Evolutionary conservation across 2,113 vertebrate genomes (phyloP).

Genomic region (Myotis brandtii): DNA sequence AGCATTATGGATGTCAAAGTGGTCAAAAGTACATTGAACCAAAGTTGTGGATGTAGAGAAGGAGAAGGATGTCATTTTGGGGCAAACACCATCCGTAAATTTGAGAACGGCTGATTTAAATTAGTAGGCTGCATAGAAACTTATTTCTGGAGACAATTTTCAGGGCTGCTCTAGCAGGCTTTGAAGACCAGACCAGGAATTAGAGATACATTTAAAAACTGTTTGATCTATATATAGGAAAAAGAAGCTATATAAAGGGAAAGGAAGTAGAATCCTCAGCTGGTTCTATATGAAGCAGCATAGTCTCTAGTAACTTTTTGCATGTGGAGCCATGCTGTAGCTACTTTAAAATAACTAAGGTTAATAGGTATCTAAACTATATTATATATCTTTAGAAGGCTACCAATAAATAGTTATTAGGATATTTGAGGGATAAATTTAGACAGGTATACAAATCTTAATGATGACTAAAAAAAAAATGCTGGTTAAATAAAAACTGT

Average conservation of each 20-base stretch:
- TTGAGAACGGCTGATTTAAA: slow-evolving; percentile 71
- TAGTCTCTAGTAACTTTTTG: slow-evolving; percentile 46
- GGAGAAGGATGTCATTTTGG: slow-evolving; percentile 48
- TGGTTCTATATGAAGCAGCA: slow-evolving; percentile 48
- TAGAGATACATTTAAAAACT: slow-evolving; percentile 72
- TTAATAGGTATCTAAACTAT: slow-evolving; percentile 4
- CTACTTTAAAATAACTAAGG: slow-evolving; percentile 43
- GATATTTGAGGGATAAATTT: slow-evolving; percentile 35
- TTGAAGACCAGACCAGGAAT: slow-evolving; percentile 78
- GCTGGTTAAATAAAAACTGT: neutral
- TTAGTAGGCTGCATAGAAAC: slow-evolving; percentile 73
- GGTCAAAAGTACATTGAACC: neutral
- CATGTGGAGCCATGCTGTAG: neutral
- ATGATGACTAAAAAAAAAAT: neutral
- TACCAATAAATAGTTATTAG: neutral
- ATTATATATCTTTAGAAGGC: slow-evolving; percentile 13
- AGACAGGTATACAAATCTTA: neutral
- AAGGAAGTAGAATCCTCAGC: slow-evolving; percentile 63
- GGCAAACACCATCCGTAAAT: slow-evolving; percentile 43
- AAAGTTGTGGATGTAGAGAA: neutral
- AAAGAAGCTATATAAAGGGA: slow-evolving; percentile 71
- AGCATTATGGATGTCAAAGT: neutral
- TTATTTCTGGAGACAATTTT: slow-evolving; percentile 78
- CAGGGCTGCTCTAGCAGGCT: slow-evolving; percentile 63
- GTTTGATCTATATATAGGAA: slow-evolving; percentile 78